Evolutionary conservation across 2,113 vertebrate genomes (phyloP).

Genomic region (Psilopsiagon aymara): DNA sequence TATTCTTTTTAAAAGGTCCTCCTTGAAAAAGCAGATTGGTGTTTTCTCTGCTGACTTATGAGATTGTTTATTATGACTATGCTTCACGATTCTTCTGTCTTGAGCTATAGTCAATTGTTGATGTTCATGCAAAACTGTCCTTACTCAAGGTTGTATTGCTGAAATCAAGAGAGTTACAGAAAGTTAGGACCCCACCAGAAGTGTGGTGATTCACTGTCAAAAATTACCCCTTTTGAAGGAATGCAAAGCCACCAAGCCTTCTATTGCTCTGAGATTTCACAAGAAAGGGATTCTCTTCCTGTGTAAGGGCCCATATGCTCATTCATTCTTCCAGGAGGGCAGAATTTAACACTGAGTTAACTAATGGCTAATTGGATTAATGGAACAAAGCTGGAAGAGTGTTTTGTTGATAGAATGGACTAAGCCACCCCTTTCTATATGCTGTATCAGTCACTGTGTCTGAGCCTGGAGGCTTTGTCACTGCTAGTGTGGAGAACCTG

Average conservation of each 20-base stretch:
- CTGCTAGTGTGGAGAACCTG: not conserved
- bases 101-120: not conserved
- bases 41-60: conserved; percentile 2
- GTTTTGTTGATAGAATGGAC: not conserved
- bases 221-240: not conserved
- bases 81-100: not conserved
- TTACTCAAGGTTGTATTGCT: not conserved
- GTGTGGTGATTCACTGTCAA: not conserved
- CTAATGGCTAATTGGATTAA: not conserved
- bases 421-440: not conserved
- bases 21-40: not conserved
- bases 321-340: not conserved
- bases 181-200: not conserved
- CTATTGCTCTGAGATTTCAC: rapidly evolving
- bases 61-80: not conserved
- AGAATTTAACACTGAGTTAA: not conserved
- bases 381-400: not conserved
- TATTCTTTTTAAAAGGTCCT: not conserved
- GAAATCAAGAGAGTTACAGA: not conserved
- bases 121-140: not conserved
- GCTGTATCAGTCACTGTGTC: not conserved
- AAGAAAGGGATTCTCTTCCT: not conserved
- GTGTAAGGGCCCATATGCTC: not conserved
- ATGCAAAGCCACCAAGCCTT: not conserved
- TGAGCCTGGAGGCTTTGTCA: not conserved